These are phyloP conservation scores for Tenebrio molitor DNA, from an alignment of 1,140 invertebrate species.

Conservation along the genomic window DNA sequence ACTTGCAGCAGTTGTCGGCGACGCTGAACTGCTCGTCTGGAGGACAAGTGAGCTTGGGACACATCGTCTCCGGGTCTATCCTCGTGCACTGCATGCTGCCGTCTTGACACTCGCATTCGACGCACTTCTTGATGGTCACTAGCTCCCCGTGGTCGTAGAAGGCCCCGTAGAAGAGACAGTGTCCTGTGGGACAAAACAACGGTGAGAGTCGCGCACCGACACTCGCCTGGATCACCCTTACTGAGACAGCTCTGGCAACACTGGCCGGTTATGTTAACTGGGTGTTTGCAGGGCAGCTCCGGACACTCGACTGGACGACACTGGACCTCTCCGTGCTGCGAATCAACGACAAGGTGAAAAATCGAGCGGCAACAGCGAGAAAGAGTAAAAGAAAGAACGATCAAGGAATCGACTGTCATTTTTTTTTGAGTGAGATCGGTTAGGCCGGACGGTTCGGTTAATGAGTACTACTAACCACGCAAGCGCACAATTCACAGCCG, in stretches of 20 bases:
- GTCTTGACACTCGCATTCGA: conserved; percentile 83
- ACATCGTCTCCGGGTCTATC: conserved; percentile 80
- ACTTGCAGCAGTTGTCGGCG: conserved; percentile 90
- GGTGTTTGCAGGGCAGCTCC: conserved; percentile 81
- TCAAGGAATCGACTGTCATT: conserved; percentile 33
- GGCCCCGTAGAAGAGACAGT: conserved; percentile 82
- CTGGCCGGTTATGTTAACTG: conserved; percentile 80
- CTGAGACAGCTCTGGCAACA: conserved; percentile 90
- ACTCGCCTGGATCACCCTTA: too few species aligned
- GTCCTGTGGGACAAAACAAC: conserved; percentile 73
- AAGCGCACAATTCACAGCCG: conserved; percentile 86
- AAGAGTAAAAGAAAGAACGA: background rate
- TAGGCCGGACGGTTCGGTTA: background rate
- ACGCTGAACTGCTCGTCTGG: conserved; percentile 82
- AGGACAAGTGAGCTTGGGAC: conserved; percentile 86
- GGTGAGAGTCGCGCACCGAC: too few species aligned
- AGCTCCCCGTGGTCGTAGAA: conserved; percentile 88
- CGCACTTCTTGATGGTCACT: conserved; percentile 79
- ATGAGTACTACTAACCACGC: conserved; percentile 75
- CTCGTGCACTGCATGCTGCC: conserved; percentile 84
- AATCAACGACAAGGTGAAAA: conserved; percentile 53
- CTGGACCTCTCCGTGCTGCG: conserved; percentile 84
- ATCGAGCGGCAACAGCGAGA: conserved; percentile 11
- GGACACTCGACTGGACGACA: conserved; percentile 86
- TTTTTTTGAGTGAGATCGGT: conserved; percentile 1